phyloP scores from a whole-genome alignment of 2,888 invertebrate species.

The Calameuta idolon region DNA sequence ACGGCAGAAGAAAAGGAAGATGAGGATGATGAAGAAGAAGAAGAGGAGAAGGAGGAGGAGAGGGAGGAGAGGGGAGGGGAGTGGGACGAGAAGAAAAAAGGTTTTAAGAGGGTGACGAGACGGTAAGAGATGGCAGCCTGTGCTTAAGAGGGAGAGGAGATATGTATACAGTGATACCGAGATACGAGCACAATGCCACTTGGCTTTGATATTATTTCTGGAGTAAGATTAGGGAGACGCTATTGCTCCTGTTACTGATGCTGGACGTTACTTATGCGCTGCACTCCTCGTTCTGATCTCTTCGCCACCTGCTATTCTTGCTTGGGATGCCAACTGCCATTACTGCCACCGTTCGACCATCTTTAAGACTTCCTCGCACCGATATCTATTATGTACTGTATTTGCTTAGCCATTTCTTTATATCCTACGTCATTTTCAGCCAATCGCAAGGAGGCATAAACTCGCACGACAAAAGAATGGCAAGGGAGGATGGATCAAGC shows the following conservation, averaged over 20 bases:
- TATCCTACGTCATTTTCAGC: neutral
- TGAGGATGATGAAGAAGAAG: too few relatives aligned
- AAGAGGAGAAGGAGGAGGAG: too few relatives aligned
- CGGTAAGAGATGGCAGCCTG: neutral
- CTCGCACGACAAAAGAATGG: neutral
- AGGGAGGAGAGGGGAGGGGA: neutral
- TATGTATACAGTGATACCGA: neutral
- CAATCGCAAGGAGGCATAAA: neutral
- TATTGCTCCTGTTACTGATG: neutral
- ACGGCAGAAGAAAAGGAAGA: neutral
- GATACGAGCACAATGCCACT: conserved; percentile 12
- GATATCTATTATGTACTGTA: neutral
- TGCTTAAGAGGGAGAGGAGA: neutral
- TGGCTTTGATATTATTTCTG: conserved; percentile 8
- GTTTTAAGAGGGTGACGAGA: neutral
- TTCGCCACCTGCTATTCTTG: neutral
- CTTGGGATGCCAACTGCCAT: neutral
- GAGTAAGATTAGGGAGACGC: neutral
- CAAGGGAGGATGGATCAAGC: conserved; percentile 14
- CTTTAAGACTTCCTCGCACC: neutral
- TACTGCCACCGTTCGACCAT: neutral
- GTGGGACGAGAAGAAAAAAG: neutral
- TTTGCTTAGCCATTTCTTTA: conserved; percentile 16
- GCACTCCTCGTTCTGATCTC: neutral
- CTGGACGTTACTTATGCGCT: neutral